phyloP scores from a whole-genome alignment of 2,888 invertebrate species.

The Eupithecia vulgata region DNA sequence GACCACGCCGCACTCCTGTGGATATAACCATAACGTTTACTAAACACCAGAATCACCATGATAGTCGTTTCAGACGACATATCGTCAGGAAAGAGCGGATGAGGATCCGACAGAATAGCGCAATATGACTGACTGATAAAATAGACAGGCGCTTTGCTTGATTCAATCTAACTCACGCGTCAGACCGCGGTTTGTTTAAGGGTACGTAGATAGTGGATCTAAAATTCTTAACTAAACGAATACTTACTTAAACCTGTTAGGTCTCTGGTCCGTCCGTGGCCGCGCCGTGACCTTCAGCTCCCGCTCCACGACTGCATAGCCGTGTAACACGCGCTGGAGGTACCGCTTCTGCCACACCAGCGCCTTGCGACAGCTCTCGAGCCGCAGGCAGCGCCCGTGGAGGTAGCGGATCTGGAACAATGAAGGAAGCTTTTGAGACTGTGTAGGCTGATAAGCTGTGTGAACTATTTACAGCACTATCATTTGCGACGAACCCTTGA shows the following conservation, averaged over 20 bases:
- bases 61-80: no score
- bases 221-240: not conserved
- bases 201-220: no score
- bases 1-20: constrained; percentile 61
- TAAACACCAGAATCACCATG: no score
- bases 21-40: not conserved
- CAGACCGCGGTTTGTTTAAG: no score
- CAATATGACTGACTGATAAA: no score
- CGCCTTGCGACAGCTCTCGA: constrained; percentile 94
- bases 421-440: not conserved
- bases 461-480: no score
- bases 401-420: constrained; percentile 71
- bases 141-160: no score
- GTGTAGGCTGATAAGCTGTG: not conserved
- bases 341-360: constrained; percentile 96
- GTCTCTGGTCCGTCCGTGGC: constrained; percentile 25
- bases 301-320: constrained; percentile 82
- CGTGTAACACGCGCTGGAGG: constrained; percentile 87
- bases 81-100: no score
- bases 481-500: no score
- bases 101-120: no score
- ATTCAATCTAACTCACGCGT: no score
- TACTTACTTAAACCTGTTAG: constrained; percentile 66
- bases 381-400: constrained; percentile 86
- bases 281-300: constrained; percentile 52